Evolutionary conservation across 2,797 vertebrate genomes (phyloP).

Genomic region (Spatula clypeata): DNA sequence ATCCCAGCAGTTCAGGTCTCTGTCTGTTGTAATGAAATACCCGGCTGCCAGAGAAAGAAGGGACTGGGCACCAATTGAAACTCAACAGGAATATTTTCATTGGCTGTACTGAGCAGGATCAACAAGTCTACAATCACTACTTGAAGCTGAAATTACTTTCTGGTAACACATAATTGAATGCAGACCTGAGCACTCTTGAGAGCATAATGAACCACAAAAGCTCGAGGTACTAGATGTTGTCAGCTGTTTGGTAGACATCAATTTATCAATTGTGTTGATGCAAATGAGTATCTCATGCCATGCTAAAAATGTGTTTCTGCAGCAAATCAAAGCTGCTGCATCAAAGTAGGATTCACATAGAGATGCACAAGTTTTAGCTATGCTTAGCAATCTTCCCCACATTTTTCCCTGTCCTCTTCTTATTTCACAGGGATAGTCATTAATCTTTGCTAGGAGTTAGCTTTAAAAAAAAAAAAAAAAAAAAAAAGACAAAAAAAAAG

Average conservation of each 20-base stretch:
- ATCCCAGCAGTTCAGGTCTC: neutral
- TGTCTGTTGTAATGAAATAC: neutral
- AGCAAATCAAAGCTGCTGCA: constrained; percentile 31
- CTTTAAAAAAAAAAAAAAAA: neutral
- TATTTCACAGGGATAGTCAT: neutral
- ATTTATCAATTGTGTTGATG: constrained; percentile 57
- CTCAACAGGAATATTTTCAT: neutral
- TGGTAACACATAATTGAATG: constrained; percentile 15
- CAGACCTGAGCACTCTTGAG: constrained; percentile 12
- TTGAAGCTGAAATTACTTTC: neutral
- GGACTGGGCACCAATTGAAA: neutral
- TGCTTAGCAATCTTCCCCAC: neutral
- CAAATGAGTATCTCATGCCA: neutral
- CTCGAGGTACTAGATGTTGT: neutral
- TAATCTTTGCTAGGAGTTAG: neutral
- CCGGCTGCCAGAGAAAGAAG: neutral
- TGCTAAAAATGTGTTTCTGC: constrained; percentile 13
- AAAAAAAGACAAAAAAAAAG: neutral
- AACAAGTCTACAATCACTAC: neutral
- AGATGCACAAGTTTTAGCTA: neutral
- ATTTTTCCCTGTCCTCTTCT: neutral
- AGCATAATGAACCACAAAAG: constrained; percentile 37
- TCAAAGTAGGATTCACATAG: neutral
- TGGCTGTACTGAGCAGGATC: neutral
- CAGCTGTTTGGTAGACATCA: constrained; percentile 4